Evolutionary conservation across 2,113 vertebrate genomes (phyloP).

Genomic region (Malurus cyaneus): DNA sequence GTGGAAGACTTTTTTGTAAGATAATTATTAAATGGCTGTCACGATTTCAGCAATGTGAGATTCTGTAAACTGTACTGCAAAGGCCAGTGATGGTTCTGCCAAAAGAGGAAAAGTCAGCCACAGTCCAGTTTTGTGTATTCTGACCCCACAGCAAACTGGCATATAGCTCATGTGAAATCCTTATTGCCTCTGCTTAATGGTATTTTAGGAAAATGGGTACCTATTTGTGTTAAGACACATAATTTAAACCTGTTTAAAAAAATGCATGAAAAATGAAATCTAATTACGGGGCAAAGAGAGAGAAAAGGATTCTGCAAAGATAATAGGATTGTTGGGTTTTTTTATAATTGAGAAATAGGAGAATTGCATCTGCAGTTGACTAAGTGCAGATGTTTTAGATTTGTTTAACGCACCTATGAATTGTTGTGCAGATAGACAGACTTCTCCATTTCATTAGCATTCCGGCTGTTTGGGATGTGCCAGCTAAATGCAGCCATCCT

Average conservation of each 20-base stretch:
- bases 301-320: neutral
- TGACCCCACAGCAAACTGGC: neutral
- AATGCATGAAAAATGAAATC: neutral
- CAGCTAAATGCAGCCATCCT: slow-evolving; percentile 35
- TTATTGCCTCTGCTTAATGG: neutral
- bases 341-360: neutral
- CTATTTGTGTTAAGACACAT: neutral
- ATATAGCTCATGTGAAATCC: neutral
- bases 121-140: neutral
- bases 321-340: neutral
- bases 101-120: neutral
- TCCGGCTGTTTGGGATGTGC: slow-evolving; percentile 43
- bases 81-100: neutral
- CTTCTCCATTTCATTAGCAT: slow-evolving; percentile 56
- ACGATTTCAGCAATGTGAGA: neutral
- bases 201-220: neutral
- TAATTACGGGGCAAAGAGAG: neutral
- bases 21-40: neutral
- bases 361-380: slow-evolving; percentile 10
- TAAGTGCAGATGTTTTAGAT: neutral
- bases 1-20: neutral
- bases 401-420: neutral
- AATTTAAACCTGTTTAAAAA: neutral
- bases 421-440: neutral
- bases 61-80: neutral